These are phyloP conservation scores for Varanus komodoensis DNA, from an alignment of 2,113 vertebrate genomes.

Conservation along the genomic window DNA sequence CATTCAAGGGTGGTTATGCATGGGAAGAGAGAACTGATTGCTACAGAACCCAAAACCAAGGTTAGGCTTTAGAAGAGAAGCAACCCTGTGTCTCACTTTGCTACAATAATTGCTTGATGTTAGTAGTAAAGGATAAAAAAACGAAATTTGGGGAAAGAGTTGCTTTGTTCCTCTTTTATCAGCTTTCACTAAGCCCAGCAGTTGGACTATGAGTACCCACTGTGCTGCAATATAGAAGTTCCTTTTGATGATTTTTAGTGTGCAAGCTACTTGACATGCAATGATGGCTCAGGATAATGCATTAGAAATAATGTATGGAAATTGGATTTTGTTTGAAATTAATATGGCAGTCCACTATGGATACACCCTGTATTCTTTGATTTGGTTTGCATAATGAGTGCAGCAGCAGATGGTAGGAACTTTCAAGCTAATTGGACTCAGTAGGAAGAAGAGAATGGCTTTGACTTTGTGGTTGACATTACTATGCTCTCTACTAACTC, in stretches of 20 bases:
- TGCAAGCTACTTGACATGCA: background rate
- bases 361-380: conserved; percentile 42
- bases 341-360: conserved; percentile 35
- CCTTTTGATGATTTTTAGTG: conserved; percentile 27
- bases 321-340: conserved; percentile 52
- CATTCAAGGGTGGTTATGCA: background rate
- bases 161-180: conserved; percentile 12
- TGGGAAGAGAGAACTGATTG: background rate
- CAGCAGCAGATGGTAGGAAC: conserved; percentile 60
- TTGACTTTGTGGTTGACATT: conserved; percentile 50
- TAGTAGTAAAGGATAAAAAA: background rate
- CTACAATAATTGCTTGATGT: background rate
- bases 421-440: conserved; percentile 56
- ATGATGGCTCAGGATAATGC: background rate
- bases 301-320: conserved; percentile 29
- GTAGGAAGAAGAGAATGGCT: conserved; percentile 59
- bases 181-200: conserved; percentile 31
- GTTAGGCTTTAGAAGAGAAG: background rate
- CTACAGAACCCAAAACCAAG: background rate
- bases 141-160: background rate
- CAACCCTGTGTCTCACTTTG: background rate
- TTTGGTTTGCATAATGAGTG: conserved; percentile 63
- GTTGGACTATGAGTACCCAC: background rate
- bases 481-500: conserved; percentile 22
- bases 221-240: conserved; percentile 14